Conservation (phyloP, 2,888 invertebrate genomes). For the Ormia ochracea region DNA sequence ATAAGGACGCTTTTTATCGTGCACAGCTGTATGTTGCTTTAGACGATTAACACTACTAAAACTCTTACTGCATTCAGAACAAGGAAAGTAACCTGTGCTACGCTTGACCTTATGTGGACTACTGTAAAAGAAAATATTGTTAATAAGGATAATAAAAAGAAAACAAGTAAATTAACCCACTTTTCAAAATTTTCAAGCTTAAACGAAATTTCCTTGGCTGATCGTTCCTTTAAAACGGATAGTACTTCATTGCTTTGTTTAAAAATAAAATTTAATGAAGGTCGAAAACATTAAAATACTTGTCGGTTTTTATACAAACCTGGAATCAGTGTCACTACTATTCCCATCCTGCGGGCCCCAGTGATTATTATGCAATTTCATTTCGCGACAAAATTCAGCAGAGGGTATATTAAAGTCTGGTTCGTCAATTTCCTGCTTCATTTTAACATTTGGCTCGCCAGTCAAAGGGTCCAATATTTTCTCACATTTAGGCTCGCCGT, state of each 20-base stretch:
- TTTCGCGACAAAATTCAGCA: background rate
- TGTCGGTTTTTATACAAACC: slow-evolving; percentile 25
- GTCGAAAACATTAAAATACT: too few species aligned
- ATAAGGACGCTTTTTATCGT: slow-evolving; percentile 67
- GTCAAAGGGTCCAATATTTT: slow-evolving; percentile 38
- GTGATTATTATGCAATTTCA: background rate
- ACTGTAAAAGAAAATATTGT: background rate
- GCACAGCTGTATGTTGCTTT: slow-evolving; percentile 67
- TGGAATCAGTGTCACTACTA: slow-evolving; percentile 48
- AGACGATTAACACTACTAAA: slow-evolving; percentile 78
- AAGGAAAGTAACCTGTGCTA: slow-evolving; percentile 66
- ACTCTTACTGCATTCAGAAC: slow-evolving; percentile 78
- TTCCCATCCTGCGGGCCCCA: background rate
- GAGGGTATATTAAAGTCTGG: too few species aligned
- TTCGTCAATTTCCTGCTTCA: slow-evolving; percentile 48
- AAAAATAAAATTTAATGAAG: background rate
- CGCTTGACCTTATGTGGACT: slow-evolving; percentile 61
- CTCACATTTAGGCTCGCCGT: slow-evolving; percentile 30
- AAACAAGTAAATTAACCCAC: background rate
- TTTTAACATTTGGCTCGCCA: slow-evolving; percentile 18
- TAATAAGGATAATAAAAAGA: background rate
- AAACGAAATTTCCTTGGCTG: background rate
- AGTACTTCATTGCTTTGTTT: slow-evolving; percentile 40
- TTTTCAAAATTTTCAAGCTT: background rate
- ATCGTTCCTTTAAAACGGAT: slow-evolving; percentile 36